Evolutionary conservation across 2,888 invertebrate genomes (phyloP), one percentile per base, ranked within the genome.

Genomic region (Leptogaster cylindrica): DNA sequence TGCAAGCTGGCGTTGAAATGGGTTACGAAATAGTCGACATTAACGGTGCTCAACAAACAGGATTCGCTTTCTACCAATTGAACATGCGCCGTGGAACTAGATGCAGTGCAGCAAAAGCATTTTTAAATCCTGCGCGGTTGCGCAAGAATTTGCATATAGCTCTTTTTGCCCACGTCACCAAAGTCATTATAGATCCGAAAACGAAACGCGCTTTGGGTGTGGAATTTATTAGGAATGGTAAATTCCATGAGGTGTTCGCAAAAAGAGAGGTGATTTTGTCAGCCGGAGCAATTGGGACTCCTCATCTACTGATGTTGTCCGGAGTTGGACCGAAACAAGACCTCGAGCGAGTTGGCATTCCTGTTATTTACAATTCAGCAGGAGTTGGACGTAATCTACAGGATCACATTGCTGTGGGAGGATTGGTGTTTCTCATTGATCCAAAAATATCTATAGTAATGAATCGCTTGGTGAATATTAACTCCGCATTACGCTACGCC

Each of bases 1-100:
- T 95, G 1, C 91, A 94, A 83, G 94, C 93, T 0, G 94, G 91
- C n/a, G 89, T 92, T 77, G 94, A 95, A 79, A 91, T 93, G 90
- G 94, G 94, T 20, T 95, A 94, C 80, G 91, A 93, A 66, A 87
- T 93, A 65, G 78, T 89, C 0, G 95, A 95, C 79, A 85, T 93
- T 0, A 95, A 95, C 76, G 94, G 93, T 0, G 90, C 85, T 0
- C 86, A 91, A 74, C 95, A 95, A 78, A 93, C 94, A 0, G 95
- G 93, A 5, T 93, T 91, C 76, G 89, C 89, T 1, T 88, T 93
- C 76, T 94, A 89, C 75, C 95, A 95, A 80, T 93, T 88, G 77
- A 95, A 93, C n/a, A 92, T 94, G 87, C 82, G 94, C 66, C 83
- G 93, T 66, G 94, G 90, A 0, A 86, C 91, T 0, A 84, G 95